Base-by-base conservation (phyloP, 2,113 vertebrate species). In the Corythornis cristatus region DNA sequence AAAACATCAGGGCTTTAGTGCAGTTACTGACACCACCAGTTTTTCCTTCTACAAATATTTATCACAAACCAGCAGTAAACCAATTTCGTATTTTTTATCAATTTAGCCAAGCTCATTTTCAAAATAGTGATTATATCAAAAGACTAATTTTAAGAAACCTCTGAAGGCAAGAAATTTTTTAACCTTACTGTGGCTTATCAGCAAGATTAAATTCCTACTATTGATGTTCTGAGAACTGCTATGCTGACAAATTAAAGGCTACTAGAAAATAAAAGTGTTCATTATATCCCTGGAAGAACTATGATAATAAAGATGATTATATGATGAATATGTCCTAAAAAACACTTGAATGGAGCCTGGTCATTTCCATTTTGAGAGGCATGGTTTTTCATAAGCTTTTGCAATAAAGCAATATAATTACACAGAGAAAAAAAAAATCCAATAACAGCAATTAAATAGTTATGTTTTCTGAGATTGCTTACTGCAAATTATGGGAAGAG, bases 161-260 rank as follows among this genome's bases (percentile, higher is more conserved):
- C 53, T 85, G 17, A 95, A 90, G 57, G 51, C 45, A 88, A 62
- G 80, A 93, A 68, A 76, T 43, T 82, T 96, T 89, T 93, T 58
- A 95, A 92, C 89, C n/a, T 79, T 67, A 73, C 56, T 82, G 48
- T 48, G 72, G 31, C 15, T 25, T 72, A 72, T 5, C 19, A 74
- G 60, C 81, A 94, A 95, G 81, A 96, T 95, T 89, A 89, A 86
- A 96, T 95, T 90, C 45, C 45, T 75, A 57, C 26, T 92, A 80
- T 48, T 96, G 87, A 89, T 93, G 25, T 91, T 86, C 43, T 90
- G 88, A 79, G 84, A 89, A 76, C 28, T 20, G 65, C 40, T 80
- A 92, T 20, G 9, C 48, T 89, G 70, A 90, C 48, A 93, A 89
- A 88, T 91, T 83, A 74, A 95, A 87, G 61, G 77, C 21, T 87